Base-by-base conservation (phyloP, 2,888 invertebrate species). In the Euplexia lucipara region DNA sequence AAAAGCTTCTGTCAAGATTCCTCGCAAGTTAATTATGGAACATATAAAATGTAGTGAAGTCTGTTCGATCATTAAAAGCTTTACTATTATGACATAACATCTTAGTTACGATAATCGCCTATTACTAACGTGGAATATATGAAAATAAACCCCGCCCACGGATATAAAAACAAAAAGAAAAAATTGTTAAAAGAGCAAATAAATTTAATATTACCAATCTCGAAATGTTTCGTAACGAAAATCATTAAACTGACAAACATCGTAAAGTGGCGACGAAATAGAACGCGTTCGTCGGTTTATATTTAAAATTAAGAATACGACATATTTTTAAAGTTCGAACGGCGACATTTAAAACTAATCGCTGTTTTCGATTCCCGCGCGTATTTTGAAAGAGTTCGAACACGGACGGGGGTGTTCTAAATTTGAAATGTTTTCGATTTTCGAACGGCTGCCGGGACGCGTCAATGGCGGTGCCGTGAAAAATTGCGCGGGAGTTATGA, bases 261-360 rank as follows among this genome's bases (percentile, higher is more conserved):
- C 95, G 95, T 95, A 94, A 94, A 95, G 90, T 90, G 91, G 90
- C 86, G 82, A 81, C 87, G 89, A 94, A 94, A 92, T 92, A 90
- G 93, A 92, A 91, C 93, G 90, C 93, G 91, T 92, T 92, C 92
- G 88, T 82, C 87, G 87, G 90, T 90, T 92, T 92, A 92, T 90
- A 92, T 92, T 93, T 93, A 91, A 93, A 94, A 91, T 90, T 90
- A 91, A 93, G 94, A 92, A 91, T 86, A 88, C 93, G 91, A 94
- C 95, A 95, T 94, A 94, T 94, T 94, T 95, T 95, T 95, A 95
- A 93, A 92, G 83, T 94, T 95, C 94, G 94, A 94, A 94, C 92
- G 88, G 84, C 87, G 92, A 91, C 93, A 93, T 90, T 92, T 91
- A 91, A 91, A 93, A 95, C 94, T 95, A 94, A 95, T 95, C 95